phyloP scores from a whole-genome alignment of 2,113 vertebrate genomes.

The Galbula dea region DNA sequence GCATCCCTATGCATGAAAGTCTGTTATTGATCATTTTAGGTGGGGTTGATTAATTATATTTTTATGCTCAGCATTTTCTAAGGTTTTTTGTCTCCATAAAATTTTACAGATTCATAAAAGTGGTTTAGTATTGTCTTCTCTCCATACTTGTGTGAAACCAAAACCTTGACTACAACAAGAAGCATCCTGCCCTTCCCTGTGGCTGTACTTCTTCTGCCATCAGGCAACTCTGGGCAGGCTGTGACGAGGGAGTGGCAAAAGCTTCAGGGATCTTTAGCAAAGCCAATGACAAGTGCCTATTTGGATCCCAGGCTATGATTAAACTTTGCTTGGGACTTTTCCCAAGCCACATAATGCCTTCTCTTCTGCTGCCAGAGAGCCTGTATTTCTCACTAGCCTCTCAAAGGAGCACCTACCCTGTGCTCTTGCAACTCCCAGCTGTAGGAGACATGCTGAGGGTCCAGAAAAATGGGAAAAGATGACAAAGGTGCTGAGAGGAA shows the following conservation, averaged over 20 bases:
- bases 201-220: background rate
- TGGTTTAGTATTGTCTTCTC: background rate
- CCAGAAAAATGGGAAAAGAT: background rate
- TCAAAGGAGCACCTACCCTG: background rate
- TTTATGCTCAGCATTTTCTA: background rate
- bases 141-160: background rate
- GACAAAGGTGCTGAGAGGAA: background rate
- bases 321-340: slow-evolving; percentile 1
- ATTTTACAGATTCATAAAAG: background rate
- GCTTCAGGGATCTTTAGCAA: background rate
- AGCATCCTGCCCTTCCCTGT: background rate
- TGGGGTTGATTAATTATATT: background rate
- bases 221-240: background rate
- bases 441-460: background rate
- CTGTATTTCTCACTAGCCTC: background rate
- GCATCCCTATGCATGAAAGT: background rate
- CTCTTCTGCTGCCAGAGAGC: background rate
- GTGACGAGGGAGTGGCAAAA: background rate
- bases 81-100: background rate
- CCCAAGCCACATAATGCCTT: background rate
- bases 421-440: background rate
- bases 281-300: background rate
- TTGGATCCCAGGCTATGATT: slow-evolving; percentile 6
- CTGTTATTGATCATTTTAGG: background rate
- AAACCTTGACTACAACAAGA: background rate